phyloP scores from a whole-genome alignment of 1,140 invertebrate species.

The Trachymyrmex cornetzi region DNA sequence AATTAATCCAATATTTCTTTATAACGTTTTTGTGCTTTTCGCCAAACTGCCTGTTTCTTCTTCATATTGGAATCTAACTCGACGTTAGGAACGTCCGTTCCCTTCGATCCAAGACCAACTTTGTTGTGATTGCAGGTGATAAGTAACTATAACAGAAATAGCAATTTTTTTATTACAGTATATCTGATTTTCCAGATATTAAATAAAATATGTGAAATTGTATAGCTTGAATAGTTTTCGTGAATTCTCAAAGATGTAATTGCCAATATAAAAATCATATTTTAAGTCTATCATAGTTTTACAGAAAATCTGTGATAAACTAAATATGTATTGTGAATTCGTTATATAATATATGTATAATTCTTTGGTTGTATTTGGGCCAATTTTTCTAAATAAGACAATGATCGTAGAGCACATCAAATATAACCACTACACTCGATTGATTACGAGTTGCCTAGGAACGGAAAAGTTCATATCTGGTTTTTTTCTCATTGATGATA shows the following conservation, averaged over 20 bases:
- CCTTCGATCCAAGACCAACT: constrained; percentile 83
- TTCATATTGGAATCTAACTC: constrained; percentile 78
- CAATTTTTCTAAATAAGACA: constrained; percentile 69
- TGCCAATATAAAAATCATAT: neutral
- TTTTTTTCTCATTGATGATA: constrained; percentile 68
- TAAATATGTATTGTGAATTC: too few relatives aligned
- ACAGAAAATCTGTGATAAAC: too few relatives aligned
- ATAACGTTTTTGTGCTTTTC: constrained; percentile 85
- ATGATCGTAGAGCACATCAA: constrained; percentile 58
- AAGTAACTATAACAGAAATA: constrained; percentile 80
- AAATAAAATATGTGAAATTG: constrained; percentile 43
- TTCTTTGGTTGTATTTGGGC: constrained; percentile 79
- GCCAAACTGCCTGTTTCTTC: constrained; percentile 84
- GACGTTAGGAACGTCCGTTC: constrained; percentile 69
- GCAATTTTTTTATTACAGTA: constrained; percentile 58
- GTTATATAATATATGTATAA: neutral
- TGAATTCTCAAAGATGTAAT: neutral
- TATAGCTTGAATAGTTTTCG: neutral
- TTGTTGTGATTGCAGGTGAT: constrained; percentile 82
- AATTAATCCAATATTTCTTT: constrained; percentile 79
- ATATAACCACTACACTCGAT: constrained; percentile 56
- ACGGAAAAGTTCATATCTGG: constrained; percentile 57
- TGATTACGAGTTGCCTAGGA: constrained; percentile 50
- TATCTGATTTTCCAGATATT: neutral
- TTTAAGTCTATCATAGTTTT: neutral